phyloP scores from a whole-genome alignment of 2,113 vertebrate species.

The Cariama cristata region DNA sequence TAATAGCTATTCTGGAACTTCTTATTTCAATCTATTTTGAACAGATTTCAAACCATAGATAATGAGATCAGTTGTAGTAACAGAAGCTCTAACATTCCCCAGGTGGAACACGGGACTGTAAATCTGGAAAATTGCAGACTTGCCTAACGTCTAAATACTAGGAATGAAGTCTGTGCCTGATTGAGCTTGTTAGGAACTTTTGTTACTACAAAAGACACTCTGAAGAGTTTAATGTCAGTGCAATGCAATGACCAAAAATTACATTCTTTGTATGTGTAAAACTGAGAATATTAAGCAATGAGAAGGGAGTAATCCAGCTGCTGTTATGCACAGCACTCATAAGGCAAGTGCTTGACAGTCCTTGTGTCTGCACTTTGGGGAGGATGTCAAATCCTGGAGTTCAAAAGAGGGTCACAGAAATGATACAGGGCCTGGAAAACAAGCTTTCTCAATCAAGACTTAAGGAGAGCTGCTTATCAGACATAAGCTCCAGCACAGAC shows the following conservation, averaged over 20 bases:
- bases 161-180: neutral
- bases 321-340: neutral
- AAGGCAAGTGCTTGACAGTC: neutral
- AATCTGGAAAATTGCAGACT: neutral
- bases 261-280: neutral
- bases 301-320: neutral
- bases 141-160: neutral
- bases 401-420: constrained; percentile 36
- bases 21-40: constrained; percentile 3
- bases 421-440: neutral
- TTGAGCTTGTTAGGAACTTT: neutral
- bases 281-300: neutral
- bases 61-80: neutral
- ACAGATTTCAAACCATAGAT: constrained; percentile 5
- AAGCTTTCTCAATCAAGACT: neutral
- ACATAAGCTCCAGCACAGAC: neutral
- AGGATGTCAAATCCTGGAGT: constrained; percentile 6
- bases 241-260: neutral
- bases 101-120: neutral
- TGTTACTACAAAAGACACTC: neutral
- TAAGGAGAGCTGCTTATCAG: neutral
- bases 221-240: neutral
- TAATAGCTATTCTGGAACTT: constrained; percentile 2
- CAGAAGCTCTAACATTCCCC: neutral
- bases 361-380: neutral